Evolutionary conservation across 2,888 invertebrate species (phyloP), one percentile per base, ranked within the genome.

Genomic region (Pelosia muscerda): DNA sequence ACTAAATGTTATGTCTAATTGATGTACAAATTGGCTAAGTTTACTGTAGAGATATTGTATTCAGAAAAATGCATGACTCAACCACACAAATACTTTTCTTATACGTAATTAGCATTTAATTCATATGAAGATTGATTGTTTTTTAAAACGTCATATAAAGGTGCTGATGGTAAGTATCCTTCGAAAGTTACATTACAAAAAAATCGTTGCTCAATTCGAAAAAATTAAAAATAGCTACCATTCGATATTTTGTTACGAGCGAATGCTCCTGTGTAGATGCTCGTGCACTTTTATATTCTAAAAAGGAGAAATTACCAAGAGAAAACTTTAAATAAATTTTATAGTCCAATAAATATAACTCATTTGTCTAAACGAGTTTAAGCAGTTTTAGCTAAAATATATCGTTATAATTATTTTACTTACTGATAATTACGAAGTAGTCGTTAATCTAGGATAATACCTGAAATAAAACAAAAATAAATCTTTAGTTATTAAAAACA

Each of bases 391-490:
- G 15, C 38, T 42, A 42, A 42, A 42, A 42, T 42, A 25, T 15
- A 25, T 15, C 26, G 15, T 19, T 55, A 15, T 55, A 25, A 54
- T 55, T 23, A 13, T 55, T 55, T 55, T 26, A 55, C 55, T 55
- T 55, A 55, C 55, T 25, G 55, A 23, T 25, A 55, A 25, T 26
- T 55, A 55, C 25, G 9, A 8, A 38, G 26, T 11, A n/a, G 42
- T 23, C 19, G 26, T 22, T 4, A 57, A 58, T 19, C 5, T 15
- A 53, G 26, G 13, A 57, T n/a, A 9, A 49, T 64, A 65, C 65
- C 65, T 65, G 58, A 38, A 65, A 65, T 42, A 19, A 65, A 28
- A 49, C 22, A 60, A 64, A 57, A 62, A 28, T 0, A 42, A 26
- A 53, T 53, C 2, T 8, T 62, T 62, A 28, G 8, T 53, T 13